Evolutionary conservation across 2,113 vertebrate genomes (phyloP).

Genomic region (Austrofundulus limnaeus): DNA sequence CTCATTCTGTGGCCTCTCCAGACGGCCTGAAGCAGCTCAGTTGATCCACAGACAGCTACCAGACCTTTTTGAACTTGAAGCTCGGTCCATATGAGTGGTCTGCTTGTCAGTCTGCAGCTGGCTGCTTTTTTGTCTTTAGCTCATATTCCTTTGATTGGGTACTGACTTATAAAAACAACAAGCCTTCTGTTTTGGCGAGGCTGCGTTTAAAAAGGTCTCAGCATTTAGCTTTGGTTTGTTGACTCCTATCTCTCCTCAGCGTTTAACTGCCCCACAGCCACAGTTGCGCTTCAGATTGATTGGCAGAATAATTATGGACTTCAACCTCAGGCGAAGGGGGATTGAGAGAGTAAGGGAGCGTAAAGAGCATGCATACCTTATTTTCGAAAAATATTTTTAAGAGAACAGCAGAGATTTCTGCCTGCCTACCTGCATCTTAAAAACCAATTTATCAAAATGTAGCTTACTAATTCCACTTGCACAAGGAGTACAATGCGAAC

Average conservation of each 20-base stretch:
- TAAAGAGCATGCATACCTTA: constrained; percentile 47
- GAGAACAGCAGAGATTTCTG: constrained; percentile 32
- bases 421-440: constrained; percentile 44
- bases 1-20: constrained; percentile 50
- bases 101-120: constrained; percentile 20
- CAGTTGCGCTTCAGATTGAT: constrained; percentile 66
- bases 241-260: constrained; percentile 57
- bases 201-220: constrained; percentile 52
- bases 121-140: constrained; percentile 26
- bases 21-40: constrained; percentile 57
- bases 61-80: constrained; percentile 39
- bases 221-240: constrained; percentile 58
- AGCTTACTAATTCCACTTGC: constrained; percentile 32
- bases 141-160: constrained; percentile 41
- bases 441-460: constrained; percentile 34
- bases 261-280: constrained; percentile 67
- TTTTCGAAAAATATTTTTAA: constrained; percentile 43
- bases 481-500: constrained; percentile 37
- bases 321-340: constrained; percentile 64
- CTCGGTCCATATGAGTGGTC: constrained; percentile 24
- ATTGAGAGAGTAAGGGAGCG: constrained; percentile 63
- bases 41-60: constrained; percentile 51
- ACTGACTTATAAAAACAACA: constrained; percentile 53
- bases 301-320: constrained; percentile 80
- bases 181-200: constrained; percentile 39